Percentiles rank a stretch among this genome's conserved stretches.
phyloP scores from a whole-genome alignment of 2,797 vertebrate genomes.

The Triplophysa bombifrons region DNA sequence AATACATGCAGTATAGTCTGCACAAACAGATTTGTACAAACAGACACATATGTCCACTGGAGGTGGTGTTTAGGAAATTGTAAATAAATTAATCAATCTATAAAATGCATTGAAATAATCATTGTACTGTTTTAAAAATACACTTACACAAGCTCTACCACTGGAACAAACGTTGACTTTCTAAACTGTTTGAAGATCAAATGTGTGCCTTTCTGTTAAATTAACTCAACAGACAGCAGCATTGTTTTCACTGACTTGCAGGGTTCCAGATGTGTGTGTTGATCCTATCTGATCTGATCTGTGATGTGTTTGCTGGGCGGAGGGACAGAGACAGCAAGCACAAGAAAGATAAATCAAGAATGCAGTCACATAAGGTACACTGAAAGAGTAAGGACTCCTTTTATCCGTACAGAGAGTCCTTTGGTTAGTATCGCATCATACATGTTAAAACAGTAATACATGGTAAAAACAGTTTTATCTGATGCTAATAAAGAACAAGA shows the following conservation, averaged over 20 bases:
- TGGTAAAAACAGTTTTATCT: neutral
- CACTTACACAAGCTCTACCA: neutral
- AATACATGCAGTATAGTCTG: neutral
- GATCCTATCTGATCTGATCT: too few relatives aligned
- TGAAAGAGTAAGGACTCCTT: neutral
- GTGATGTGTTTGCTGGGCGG: too few relatives aligned
- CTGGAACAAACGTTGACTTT: neutral
- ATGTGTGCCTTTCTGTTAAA: neutral
- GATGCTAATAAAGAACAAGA: neutral
- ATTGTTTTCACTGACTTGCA: conserved; percentile 13
- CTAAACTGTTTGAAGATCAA: neutral
- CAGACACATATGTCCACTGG: neutral
- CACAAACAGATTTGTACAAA: neutral
- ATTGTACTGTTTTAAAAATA: too few relatives aligned
- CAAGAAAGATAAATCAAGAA: too few relatives aligned
- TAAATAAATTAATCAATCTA: neutral
- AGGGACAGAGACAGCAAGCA: too few relatives aligned
- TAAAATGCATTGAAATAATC: neutral
- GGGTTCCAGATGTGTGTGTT: neutral
- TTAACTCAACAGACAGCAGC: neutral
- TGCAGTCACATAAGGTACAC: neutral
- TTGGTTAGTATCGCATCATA: neutral
- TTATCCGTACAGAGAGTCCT: neutral
- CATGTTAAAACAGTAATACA: neutral
- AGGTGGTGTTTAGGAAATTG: neutral